Conservation (phyloP, 2,888 invertebrate genomes). For the Drosophila fulvimacula region DNA sequence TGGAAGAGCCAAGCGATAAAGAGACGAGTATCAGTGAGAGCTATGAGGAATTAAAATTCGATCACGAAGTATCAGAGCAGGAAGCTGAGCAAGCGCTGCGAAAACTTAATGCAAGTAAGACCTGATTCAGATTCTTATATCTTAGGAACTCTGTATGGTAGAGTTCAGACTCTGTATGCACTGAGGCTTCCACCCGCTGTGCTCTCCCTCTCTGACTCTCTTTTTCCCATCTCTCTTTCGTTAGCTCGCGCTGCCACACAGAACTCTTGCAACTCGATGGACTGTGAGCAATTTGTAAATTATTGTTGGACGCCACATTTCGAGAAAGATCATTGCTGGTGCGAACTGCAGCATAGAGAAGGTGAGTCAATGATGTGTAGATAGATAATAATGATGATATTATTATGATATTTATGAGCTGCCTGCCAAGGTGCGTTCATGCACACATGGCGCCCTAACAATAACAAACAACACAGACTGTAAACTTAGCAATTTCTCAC, state of each 20-base stretch:
- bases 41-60: constrained; percentile 83
- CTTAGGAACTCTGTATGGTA: background rate
- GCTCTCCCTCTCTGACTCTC: background rate
- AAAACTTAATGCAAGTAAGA: constrained; percentile 81
- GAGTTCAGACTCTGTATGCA: no score
- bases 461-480: constrained; percentile 45
- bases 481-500: constrained; percentile 61
- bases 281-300: constrained; percentile 77
- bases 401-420: constrained; percentile 55
- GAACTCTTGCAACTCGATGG: constrained; percentile 76
- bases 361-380: constrained; percentile 72
- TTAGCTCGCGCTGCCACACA: constrained; percentile 57
- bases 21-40: constrained; percentile 54
- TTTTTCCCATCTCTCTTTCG: constrained; percentile 14
- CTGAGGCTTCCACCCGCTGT: background rate
- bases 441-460: constrained; percentile 60
- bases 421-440: constrained; percentile 35
- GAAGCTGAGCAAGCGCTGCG: constrained; percentile 81
- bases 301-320: constrained; percentile 83
- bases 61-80: constrained; percentile 83
- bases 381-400: constrained; percentile 9
- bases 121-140: background rate
- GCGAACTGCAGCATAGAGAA: constrained; percentile 83
- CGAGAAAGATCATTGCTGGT: constrained; percentile 85
- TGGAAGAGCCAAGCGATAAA: constrained; percentile 68